Evolutionary conservation across 1,140 invertebrate species (phyloP).

Genomic region (Pygmarrhopalites habei): DNA sequence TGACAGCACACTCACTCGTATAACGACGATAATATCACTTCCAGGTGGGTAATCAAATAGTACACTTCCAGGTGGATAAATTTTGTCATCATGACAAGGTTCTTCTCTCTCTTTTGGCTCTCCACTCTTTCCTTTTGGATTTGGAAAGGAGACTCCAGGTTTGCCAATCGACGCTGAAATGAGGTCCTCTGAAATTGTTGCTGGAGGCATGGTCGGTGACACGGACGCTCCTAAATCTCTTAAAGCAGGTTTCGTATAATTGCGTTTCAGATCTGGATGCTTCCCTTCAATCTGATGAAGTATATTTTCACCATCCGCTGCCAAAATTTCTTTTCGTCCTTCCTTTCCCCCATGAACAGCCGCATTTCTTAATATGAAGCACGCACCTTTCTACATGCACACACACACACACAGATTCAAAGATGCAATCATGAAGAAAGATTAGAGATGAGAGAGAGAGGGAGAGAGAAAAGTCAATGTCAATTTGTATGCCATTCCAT

Average conservation of each 20-base stretch:
- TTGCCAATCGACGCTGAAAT: not conserved
- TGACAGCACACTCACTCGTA: too few species aligned
- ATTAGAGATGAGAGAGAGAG: too few species aligned
- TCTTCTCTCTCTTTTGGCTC: too few species aligned
- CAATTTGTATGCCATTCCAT: too few species aligned
- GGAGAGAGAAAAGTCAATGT: too few species aligned
- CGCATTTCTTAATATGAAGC: constrained; percentile 19
- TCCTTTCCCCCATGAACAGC: constrained; percentile 11
- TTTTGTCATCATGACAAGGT: not conserved
- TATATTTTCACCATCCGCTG: constrained; percentile 9
- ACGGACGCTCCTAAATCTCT: constrained; percentile 2
- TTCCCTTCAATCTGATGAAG: constrained; percentile 9
- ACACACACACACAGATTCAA: not conserved
- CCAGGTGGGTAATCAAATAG: not conserved
- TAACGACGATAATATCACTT: not conserved
- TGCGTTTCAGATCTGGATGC: constrained; percentile 13
- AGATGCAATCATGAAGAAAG: too few species aligned
- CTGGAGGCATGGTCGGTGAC: not conserved
- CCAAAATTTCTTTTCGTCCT: constrained; percentile 18
- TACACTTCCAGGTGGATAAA: not conserved
- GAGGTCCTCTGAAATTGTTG: not conserved
- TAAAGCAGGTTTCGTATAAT: constrained; percentile 17
- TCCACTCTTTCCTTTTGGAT: not conserved
- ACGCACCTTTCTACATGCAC: constrained; percentile 20
- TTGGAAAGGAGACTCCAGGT: too few species aligned